Conservation (phyloP, 37 sponge, comb jelly and placozoan species). For the Beroe forskalii region DNA sequence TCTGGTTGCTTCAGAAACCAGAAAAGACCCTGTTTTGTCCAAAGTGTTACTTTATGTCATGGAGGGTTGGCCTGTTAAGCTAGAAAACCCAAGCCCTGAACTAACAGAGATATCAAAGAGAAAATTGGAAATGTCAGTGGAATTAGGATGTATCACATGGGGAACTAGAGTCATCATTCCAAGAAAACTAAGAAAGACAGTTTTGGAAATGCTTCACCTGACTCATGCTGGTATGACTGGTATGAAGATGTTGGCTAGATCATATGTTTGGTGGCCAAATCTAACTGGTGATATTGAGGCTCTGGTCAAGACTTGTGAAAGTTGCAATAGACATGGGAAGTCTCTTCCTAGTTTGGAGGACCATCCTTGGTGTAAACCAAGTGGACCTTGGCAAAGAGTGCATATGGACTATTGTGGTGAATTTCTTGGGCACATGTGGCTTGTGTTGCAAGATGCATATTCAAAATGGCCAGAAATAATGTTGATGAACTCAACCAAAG, state of each 20-base stretch:
- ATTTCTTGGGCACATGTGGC: not conserved
- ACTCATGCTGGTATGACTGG: slow-evolving; percentile 56
- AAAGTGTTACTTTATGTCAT: not conserved
- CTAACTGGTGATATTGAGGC: slow-evolving; percentile 15
- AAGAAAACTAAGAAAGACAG: not conserved
- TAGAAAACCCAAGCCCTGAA: slow-evolving; percentile 17
- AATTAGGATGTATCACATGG: slow-evolving; percentile 63
- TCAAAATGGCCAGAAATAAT: slow-evolving; percentile 59
- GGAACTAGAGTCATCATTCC: slow-evolving; percentile 64
- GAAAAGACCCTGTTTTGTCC: slow-evolving; percentile 31
- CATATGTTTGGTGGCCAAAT: slow-evolving; percentile 18
- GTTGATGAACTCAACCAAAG: slow-evolving; percentile 7
- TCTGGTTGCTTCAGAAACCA: not conserved
- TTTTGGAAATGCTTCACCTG: slow-evolving; percentile 49
- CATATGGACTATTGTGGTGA: slow-evolving; percentile 50
- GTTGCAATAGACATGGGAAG: not conserved
- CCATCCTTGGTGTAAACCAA: slow-evolving; percentile 1
- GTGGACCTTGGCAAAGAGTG: not conserved
- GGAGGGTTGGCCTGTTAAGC: slow-evolving; percentile 12
- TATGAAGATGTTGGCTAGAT: not conserved
- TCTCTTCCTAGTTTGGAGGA: not conserved
- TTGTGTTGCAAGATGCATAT: slow-evolving; percentile 5
- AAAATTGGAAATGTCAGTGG: slow-evolving; percentile 8
- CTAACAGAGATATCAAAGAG: not conserved
- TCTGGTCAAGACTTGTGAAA: not conserved